phyloP scores from a whole-genome alignment of 2,797 vertebrate genomes.

The Parauchenoglanis punctatus region DNA sequence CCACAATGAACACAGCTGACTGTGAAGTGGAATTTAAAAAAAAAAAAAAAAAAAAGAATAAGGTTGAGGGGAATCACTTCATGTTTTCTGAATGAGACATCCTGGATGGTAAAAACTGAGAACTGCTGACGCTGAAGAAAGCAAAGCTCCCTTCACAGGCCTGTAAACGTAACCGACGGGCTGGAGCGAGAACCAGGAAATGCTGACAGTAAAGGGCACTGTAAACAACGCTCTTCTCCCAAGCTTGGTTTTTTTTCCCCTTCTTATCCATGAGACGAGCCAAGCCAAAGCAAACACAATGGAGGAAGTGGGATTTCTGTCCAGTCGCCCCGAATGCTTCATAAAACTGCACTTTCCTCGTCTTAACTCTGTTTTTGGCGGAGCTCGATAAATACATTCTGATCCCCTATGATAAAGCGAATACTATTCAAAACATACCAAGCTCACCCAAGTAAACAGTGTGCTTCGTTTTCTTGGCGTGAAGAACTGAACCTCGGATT shows the following conservation, averaged over 20 bases:
- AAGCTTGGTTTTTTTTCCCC: slow-evolving; percentile 29
- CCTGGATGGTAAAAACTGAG: slow-evolving; percentile 65
- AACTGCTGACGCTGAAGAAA: slow-evolving; percentile 69
- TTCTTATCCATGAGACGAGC: slow-evolving; percentile 39
- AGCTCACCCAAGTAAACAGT: slow-evolving; percentile 45
- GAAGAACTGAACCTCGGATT: slow-evolving; percentile 29
- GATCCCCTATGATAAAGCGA: slow-evolving; percentile 36
- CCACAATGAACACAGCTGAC: neutral
- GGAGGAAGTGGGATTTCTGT: slow-evolving; percentile 50
- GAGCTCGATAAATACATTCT: slow-evolving; percentile 38
- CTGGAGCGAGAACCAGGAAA: slow-evolving; percentile 64
- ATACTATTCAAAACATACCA: slow-evolving; percentile 47
- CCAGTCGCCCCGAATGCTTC: slow-evolving; percentile 31
- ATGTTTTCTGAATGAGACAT: slow-evolving; percentile 82
- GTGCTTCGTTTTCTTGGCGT: slow-evolving; percentile 21
- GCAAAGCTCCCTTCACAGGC: slow-evolving; percentile 38
- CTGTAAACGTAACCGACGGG: slow-evolving; percentile 65
- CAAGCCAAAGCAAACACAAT: slow-evolving; percentile 55
- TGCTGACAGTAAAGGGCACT: slow-evolving; percentile 54
- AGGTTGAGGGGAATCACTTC: slow-evolving; percentile 53
- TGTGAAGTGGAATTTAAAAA: slow-evolving; percentile 4
- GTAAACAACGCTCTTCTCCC: slow-evolving; percentile 57
- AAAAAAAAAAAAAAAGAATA: slow-evolving; percentile 2
- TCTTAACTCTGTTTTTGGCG: slow-evolving; percentile 35
- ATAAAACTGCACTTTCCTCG: slow-evolving; percentile 39